Conservation (phyloP, 2,113 vertebrate species). For the Cygnus atratus region DNA sequence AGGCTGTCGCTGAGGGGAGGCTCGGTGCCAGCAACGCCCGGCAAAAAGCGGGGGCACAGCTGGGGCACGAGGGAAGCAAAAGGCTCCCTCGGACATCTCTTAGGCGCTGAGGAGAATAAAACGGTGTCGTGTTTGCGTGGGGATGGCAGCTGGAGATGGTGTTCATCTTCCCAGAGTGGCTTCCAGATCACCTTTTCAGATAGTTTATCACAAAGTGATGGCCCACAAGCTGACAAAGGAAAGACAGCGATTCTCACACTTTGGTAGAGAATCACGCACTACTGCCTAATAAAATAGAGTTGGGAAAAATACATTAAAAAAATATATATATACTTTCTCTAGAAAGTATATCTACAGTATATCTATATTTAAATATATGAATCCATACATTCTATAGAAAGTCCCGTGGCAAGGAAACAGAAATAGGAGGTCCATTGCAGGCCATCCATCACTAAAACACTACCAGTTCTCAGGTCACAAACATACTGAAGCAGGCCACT, state of each 20-base stretch:
- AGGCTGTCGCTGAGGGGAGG: neutral
- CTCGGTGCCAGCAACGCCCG: too few relatives aligned
- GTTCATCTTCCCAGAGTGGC: accelerated
- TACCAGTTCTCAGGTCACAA: too few relatives aligned
- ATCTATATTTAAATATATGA: too few relatives aligned
- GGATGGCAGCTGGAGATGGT: too few relatives aligned
- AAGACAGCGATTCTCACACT: accelerated
- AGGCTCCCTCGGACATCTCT: accelerated
- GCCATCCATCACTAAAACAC: neutral
- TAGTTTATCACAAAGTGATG: neutral
- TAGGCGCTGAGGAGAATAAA: too few relatives aligned
- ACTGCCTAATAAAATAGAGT: neutral
- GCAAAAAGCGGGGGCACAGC: too few relatives aligned
- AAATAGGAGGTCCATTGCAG: neutral
- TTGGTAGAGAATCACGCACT: neutral
- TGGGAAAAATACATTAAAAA: neutral
- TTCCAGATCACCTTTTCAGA: accelerated
- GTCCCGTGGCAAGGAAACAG: neutral
- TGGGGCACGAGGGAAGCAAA: too few relatives aligned
- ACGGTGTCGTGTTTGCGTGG: too few relatives aligned
- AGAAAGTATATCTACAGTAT: too few relatives aligned
- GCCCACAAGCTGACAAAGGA: neutral
- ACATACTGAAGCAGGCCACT: neutral
- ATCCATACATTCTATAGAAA: too few relatives aligned
- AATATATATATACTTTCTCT: too few relatives aligned